Evolutionary conservation across 2,113 vertebrate genomes (phyloP), one percentile per base, ranked within the genome.

Genomic region (Thymallus thymallus): DNA sequence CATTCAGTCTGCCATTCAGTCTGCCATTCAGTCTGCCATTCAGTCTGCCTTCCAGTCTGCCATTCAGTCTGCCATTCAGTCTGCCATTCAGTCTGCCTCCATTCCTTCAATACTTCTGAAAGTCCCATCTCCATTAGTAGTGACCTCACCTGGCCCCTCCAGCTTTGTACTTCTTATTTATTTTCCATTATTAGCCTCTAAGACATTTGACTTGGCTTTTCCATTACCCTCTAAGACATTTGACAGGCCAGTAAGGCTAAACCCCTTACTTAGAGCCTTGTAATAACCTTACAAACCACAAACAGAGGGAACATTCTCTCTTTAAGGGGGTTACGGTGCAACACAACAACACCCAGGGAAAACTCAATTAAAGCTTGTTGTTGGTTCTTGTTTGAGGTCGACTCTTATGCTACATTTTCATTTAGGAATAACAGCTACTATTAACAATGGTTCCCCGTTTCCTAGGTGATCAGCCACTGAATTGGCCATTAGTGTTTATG

Each of bases 401-500:
- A 41, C 35, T 41, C 35, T 41, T 41, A 9, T 87, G 32, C 63
- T 82, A 80, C 71, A 86, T 84, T 82, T 78, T 65, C 66, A 9
- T 71, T 60, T 60, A 77, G 78, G 30, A 82, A 83, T 77, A 74
- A 76, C 76, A 79, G 69, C 22, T 45, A 14, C 22, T 22, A 14
- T 68, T 18, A 45, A 46, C 35, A 46, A 68, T 23, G 62, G 24
- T 46, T 68, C 78, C 77, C 80, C 83, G 86, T 87, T 90, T 84
- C 80, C 84, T 80, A 73, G 87, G 87, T 86, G 84, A 89, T 88
- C 60, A 32, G 81, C 84, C 61, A 76, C 77, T 75, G 48, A 70
- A 41, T 82, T 81, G 74, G 77, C 77, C 69, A 74, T 58, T 71
- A 82, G 76, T 71, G 73, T 81, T 76, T 68, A 72, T 60, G 83